phyloP scores from a whole-genome alignment of 2,113 vertebrate genomes.

The Calidris pugnax region DNA sequence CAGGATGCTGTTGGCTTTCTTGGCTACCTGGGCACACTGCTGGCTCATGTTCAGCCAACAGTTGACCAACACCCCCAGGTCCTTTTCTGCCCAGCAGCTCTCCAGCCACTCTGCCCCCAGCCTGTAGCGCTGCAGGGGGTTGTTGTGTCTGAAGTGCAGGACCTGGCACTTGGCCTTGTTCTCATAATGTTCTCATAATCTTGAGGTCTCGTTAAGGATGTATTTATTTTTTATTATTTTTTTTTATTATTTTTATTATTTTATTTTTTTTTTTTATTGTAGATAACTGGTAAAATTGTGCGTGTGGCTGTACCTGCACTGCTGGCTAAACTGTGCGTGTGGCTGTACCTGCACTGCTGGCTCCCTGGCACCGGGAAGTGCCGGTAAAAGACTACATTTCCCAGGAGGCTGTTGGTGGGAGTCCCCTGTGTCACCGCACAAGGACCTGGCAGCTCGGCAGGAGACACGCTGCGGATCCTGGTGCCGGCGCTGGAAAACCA shows the following conservation, averaged over 20 bases:
- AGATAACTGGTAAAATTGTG: background rate
- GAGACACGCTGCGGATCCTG: background rate
- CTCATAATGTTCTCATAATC: background rate
- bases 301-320: background rate
- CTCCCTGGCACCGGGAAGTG: background rate
- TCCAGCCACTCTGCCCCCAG: too few species aligned
- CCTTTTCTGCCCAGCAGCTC: too few species aligned
- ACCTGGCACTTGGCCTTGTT: too few species aligned
- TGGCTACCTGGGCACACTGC: too few species aligned
- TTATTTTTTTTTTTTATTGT: background rate
- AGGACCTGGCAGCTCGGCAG: background rate
- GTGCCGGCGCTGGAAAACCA: background rate
- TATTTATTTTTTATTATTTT: background rate
- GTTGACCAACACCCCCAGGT: too few species aligned
- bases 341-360: background rate
- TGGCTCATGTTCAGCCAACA: too few species aligned
- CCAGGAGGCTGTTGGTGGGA: slow-evolving; percentile 48
- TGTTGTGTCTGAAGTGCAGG: too few species aligned
- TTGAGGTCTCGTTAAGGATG: background rate
- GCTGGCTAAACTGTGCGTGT: accelerated
- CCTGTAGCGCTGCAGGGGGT: too few species aligned
- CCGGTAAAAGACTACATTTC: slow-evolving; percentile 64
- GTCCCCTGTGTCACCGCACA: background rate
- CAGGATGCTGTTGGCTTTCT: too few species aligned
- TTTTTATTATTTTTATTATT: too few species aligned